Percentiles rank a stretch among this genome's conserved stretches.
These are phyloP conservation scores for Amphiprion clarkii DNA, from an alignment of 2,797 vertebrate genomes.

Conservation along the genomic window DNA sequence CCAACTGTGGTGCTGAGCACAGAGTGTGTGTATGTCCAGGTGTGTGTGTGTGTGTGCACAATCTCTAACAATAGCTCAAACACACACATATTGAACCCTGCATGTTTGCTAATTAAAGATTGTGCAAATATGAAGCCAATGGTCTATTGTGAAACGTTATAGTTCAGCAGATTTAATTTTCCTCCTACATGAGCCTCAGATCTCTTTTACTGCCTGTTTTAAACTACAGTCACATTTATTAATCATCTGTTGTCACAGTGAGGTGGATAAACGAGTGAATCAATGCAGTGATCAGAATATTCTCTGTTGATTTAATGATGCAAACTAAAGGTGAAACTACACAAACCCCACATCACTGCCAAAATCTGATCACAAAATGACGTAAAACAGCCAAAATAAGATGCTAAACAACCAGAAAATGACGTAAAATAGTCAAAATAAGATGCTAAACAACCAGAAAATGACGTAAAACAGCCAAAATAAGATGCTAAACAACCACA, in stretches of 20 bases:
- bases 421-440: too few species aligned
- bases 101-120: constrained; percentile 64
- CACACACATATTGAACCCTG: constrained; percentile 29
- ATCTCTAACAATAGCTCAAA: constrained; percentile 51
- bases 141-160: constrained; percentile 18
- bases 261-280: too few species aligned
- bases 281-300: too few species aligned
- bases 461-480: too few species aligned
- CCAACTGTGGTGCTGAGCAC: constrained; percentile 71
- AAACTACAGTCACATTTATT: neutral
- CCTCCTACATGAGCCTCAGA: neutral
- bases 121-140: constrained; percentile 57
- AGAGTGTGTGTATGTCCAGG: constrained; percentile 35
- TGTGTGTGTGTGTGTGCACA: constrained; percentile 45
- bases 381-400: too few species aligned
- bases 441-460: too few species aligned
- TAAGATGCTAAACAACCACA: too few species aligned
- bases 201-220: neutral
- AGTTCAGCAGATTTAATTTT: neutral
- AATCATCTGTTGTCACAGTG: neutral
- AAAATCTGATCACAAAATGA: too few species aligned
- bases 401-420: too few species aligned
- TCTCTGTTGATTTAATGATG: too few species aligned
- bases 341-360: too few species aligned
- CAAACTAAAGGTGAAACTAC: too few species aligned